These are phyloP conservation scores for Liposcelis brunnea DNA, from an alignment of 2,888 invertebrate species.

Conservation along the genomic window DNA sequence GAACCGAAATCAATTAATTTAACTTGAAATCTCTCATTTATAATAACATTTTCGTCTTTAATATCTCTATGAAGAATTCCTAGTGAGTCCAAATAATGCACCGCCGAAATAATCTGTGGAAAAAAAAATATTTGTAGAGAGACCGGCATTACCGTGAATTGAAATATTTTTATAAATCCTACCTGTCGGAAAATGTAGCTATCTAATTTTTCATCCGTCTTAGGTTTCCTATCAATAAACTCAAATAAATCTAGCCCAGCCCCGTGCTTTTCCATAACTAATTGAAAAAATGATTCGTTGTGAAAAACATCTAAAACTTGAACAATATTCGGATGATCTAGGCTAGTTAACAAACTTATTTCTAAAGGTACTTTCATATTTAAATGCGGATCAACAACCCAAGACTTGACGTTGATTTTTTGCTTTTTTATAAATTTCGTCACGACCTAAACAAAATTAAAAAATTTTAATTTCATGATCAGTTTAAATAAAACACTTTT, in stretches of 20 bases:
- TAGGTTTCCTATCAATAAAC: slow-evolving; percentile 51
- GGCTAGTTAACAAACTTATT: slow-evolving; percentile 41
- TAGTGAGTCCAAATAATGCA: slow-evolving; percentile 46
- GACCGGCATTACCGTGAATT: not conserved
- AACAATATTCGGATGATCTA: slow-evolving; percentile 51
- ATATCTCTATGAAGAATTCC: slow-evolving; percentile 55
- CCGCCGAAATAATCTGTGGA: slow-evolving; percentile 46
- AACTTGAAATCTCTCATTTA: slow-evolving; percentile 50
- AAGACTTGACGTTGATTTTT: slow-evolving; percentile 46
- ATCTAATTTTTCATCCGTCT: slow-evolving; percentile 46
- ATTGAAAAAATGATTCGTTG: slow-evolving; percentile 48
- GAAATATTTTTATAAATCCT: slow-evolving; percentile 4
- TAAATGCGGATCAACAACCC: slow-evolving; percentile 36
- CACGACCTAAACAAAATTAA: slow-evolving; percentile 31
- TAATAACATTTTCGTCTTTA: slow-evolving; percentile 59
- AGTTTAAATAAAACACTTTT: not conserved
- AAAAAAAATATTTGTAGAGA: slow-evolving; percentile 4
- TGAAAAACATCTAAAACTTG: slow-evolving; percentile 48
- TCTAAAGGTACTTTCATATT: slow-evolving; percentile 42
- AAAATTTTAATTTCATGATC: not conserved
- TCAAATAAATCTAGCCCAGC: slow-evolving; percentile 62
- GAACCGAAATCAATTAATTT: slow-evolving; percentile 64
- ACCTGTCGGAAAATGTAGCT: slow-evolving; percentile 58
- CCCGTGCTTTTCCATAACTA: slow-evolving; percentile 63
- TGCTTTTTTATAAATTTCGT: slow-evolving; percentile 53